These are phyloP conservation scores for Zonotrichia albicollis DNA, from an alignment of 2,797 vertebrate genomes.

Conservation along the genomic window DNA sequence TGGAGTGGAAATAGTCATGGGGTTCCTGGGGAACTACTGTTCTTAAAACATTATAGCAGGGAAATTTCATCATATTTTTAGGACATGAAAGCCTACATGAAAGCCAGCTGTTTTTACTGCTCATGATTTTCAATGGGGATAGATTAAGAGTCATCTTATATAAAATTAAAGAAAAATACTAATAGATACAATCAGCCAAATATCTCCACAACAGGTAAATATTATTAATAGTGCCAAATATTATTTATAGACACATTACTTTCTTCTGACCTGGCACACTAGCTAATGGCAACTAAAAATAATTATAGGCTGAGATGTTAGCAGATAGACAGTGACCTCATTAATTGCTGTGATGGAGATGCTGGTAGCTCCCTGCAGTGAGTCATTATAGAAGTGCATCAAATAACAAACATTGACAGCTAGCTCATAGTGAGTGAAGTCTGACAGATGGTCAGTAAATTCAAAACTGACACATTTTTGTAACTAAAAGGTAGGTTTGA, in stretches of 20 bases:
- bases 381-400: constrained; percentile 70
- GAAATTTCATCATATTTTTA: background rate
- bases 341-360: constrained; percentile 72
- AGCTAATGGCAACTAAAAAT: constrained; percentile 14
- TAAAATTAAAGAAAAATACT: background rate
- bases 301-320: constrained; percentile 49
- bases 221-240: background rate
- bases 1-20: background rate
- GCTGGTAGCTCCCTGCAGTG: constrained; percentile 65
- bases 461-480: constrained; percentile 67
- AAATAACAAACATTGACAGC: constrained; percentile 76
- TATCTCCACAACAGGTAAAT: background rate
- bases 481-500: constrained; percentile 65
- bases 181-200: background rate
- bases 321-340: constrained; percentile 66
- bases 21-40: background rate
- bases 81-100: background rate
- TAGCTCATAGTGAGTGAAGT: constrained; percentile 67
- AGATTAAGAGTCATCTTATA: background rate
- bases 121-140: background rate
- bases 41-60: background rate
- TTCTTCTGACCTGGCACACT: background rate
- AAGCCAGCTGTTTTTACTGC: background rate
- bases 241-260: background rate
- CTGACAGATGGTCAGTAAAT: constrained; percentile 79